A percentile compares a stretch with the other conserved stretches of the same genome.
phyloP scores from a whole-genome alignment of 2,888 invertebrate genomes.

The Eueremaeus valkanovi region DNA sequence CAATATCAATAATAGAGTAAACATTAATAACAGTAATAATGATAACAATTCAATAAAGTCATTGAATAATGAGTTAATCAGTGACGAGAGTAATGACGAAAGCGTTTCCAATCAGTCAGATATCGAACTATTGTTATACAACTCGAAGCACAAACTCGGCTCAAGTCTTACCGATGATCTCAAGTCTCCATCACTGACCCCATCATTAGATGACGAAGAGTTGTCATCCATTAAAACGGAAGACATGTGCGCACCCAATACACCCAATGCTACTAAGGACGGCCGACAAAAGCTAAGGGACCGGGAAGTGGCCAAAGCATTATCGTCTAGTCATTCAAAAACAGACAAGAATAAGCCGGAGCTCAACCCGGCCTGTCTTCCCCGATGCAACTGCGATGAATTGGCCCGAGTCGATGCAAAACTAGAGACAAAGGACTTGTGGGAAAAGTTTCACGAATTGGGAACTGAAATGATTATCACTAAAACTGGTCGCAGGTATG shows the following conservation, averaged over 20 bases:
- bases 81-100: conserved; percentile 5
- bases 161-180: conserved; percentile 4
- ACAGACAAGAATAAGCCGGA: conserved; percentile 4
- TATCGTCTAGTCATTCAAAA: not conserved
- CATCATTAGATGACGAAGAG: conserved; percentile 11
- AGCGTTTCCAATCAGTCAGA: conserved; percentile 5
- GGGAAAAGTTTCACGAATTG: conserved; percentile 55
- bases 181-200: not conserved
- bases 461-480: conserved; percentile 98
- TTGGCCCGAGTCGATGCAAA: conserved; percentile 53
- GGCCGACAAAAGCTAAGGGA: not conserved
- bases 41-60: not conserved
- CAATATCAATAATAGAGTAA: conserved; percentile 4
- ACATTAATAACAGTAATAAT: not conserved
- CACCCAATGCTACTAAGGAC: not conserved
- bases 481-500: conserved; percentile 67
- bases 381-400: conserved; percentile 48
- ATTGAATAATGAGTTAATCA: conserved; percentile 7
- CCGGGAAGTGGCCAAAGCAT: not conserved
- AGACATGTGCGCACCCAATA: not conserved
- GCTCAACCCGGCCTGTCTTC: conserved; percentile 16
- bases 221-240: not conserved
- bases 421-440: conserved; percentile 55
- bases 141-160: not conserved
- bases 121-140: not conserved